Evolutionary conservation across 2,888 invertebrate genomes (phyloP).

Genomic region (Lasioglossum villosulum): DNA sequence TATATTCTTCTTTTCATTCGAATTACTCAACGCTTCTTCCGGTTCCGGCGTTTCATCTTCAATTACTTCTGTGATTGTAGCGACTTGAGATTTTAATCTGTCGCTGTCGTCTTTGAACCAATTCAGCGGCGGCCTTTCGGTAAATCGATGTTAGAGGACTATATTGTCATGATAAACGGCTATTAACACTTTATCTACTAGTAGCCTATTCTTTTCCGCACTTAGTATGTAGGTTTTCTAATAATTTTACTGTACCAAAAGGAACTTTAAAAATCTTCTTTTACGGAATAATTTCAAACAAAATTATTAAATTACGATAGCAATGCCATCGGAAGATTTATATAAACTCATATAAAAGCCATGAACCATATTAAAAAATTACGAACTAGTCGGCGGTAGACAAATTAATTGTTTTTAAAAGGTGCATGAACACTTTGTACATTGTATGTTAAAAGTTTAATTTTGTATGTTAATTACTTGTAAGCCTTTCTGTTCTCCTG

Average conservation of each 20-base stretch:
- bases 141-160: neutral
- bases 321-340: neutral
- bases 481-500: conserved; percentile 78
- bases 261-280: neutral
- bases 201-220: neutral
- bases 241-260: too few species aligned
- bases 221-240: too few species aligned
- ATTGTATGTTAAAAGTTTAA: neutral
- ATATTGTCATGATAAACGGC: neutral
- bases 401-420: too few species aligned
- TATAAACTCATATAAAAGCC: neutral
- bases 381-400: neutral
- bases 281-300: neutral
- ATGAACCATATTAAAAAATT: neutral
- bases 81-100: conserved; percentile 54
- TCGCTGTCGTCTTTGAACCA: conserved; percentile 73
- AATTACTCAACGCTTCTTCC: neutral
- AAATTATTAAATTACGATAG: neutral
- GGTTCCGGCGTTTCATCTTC: neutral
- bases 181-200: neutral
- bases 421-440: too few species aligned
- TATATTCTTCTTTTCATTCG: neutral
- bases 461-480: conserved; percentile 62
- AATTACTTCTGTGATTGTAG: neutral
- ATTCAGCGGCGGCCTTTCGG: conserved; percentile 72